These are phyloP conservation scores for Heloderma charlesbogerti DNA, from an alignment of 2,113 vertebrate species.

Conservation along the genomic window DNA sequence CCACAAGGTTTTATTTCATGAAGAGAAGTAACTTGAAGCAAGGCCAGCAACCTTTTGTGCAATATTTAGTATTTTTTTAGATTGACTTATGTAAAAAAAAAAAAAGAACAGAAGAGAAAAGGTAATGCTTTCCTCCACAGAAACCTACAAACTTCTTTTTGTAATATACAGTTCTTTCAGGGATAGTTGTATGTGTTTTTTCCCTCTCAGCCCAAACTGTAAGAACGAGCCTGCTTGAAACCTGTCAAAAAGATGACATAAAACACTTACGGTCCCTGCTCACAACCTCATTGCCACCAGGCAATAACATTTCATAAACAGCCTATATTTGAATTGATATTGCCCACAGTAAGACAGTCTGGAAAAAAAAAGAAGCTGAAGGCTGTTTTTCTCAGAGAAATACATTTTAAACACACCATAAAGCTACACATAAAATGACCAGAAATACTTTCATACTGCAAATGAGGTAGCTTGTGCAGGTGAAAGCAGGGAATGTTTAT, in stretches of 20 bases:
- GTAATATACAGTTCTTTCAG: slow-evolving; percentile 68
- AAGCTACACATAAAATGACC: slow-evolving; percentile 54
- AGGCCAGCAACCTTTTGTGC: not conserved
- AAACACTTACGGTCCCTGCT: slow-evolving; percentile 74
- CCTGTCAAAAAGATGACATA: slow-evolving; percentile 77
- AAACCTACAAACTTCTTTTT: slow-evolving; percentile 56
- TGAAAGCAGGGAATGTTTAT: slow-evolving; percentile 48
- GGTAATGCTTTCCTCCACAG: slow-evolving; percentile 56
- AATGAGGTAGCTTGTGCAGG: slow-evolving; percentile 59
- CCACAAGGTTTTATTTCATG: not conserved
- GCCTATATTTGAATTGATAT: slow-evolving; percentile 31
- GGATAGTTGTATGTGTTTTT: slow-evolving; percentile 63
- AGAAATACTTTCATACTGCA: slow-evolving; percentile 44
- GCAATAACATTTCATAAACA: slow-evolving; percentile 78
- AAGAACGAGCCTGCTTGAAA: slow-evolving; percentile 75
- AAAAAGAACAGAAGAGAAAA: slow-evolving; percentile 30
- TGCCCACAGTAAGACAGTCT: slow-evolving; percentile 56
- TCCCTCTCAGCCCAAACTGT: slow-evolving; percentile 73
- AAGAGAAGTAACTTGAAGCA: not conserved
- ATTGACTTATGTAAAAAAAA: slow-evolving; percentile 41
- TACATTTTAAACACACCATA: slow-evolving; percentile 57
- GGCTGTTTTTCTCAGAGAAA: slow-evolving; percentile 50
- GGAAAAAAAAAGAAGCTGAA: slow-evolving; percentile 41
- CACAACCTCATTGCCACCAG: slow-evolving; percentile 72
- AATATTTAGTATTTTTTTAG: not conserved